Base-by-base conservation (phyloP, 2,888 invertebrate genomes). In the Drosophila maculinotata region DNA sequence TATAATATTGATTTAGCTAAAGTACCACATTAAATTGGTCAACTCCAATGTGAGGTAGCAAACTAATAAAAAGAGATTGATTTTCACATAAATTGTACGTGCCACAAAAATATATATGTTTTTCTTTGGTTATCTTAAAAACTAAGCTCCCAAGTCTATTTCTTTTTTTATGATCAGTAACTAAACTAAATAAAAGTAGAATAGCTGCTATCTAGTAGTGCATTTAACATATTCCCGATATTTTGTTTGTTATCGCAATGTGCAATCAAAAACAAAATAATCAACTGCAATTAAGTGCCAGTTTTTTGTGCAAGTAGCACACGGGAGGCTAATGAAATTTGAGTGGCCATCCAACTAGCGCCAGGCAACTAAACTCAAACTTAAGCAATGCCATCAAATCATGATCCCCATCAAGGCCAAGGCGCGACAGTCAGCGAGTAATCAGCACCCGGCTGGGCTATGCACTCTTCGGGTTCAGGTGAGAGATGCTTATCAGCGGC, bases 381-480 rank as follows among this genome's bases (percentile, higher is more conserved):
- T 36, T 69, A 57, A 69, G 63, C 56, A 58, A 69, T 74, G 72
- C 44, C 72, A 72, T 72, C 75, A 74, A 72, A 69, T 69, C 75
- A 74, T 69, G 72, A 74, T 74, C 56, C 75, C 68, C 83, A 83
- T 82, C 84, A 84, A 69, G 84, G 81, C 77, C 72, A 75, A 65
- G 53, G 67, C 47, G 76, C 76, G 76, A 76, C 74, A 75, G 67
- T 70, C 76, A 63, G 60, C 74, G 57, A 72, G 79, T 82, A 79
- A 84, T 80, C 84, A 79, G 74, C 80, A 80, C 69, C 73, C 41
- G 54, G 39, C 62, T 20, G 2, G 20, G 20, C 20, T 20, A 20
- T 20, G 2, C 2, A 4, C 20, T 20, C 20, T 20, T 45, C 54
- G 44, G 56, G 30, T 70, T 72, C 57, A 57, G 72, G 53, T 44